Evolutionary conservation across 1,140 invertebrate genomes (phyloP).

Genomic region (Hycleus phaleratus): DNA sequence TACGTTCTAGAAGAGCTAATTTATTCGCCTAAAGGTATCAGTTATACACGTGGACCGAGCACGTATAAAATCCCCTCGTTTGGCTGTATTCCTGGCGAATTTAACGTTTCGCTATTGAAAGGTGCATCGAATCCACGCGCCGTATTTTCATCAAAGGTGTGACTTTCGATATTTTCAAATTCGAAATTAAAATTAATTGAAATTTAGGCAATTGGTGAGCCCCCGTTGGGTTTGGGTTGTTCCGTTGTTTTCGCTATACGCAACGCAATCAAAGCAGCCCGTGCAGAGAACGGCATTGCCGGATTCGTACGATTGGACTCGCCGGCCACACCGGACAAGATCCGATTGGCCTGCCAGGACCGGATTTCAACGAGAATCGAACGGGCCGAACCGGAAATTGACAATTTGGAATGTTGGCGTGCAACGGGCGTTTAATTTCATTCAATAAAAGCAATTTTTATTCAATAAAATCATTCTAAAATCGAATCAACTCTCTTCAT

Average conservation of each 20-base stretch:
- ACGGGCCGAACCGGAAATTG: no score
- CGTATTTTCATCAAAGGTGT: constrained; percentile 90
- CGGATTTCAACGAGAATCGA: constrained; percentile 44
- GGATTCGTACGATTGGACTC: constrained; percentile 65
- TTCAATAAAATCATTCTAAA: not conserved
- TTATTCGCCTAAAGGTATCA: constrained; percentile 71
- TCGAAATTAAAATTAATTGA: not conserved
- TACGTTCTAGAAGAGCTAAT: constrained; percentile 86
- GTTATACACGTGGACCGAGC: constrained; percentile 79
- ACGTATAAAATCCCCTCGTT: constrained; percentile 90
- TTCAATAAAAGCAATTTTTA: not conserved
- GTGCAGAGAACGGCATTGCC: constrained; percentile 56
- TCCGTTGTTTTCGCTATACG: constrained; percentile 86
- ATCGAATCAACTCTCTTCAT: no score
- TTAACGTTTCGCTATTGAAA: constrained; percentile 88
- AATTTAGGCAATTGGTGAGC: constrained; percentile 84
- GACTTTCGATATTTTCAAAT: no score
- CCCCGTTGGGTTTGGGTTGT: constrained; percentile 82
- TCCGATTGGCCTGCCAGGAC: constrained; percentile 85
- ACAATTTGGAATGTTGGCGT: no score
- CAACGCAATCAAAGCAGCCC: constrained; percentile 75
- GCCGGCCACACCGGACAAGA: constrained; percentile 81
- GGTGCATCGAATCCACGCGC: constrained; percentile 80
- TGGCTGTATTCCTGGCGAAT: constrained; percentile 80
- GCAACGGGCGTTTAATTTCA: no score